phyloP scores from a whole-genome alignment of 2,113 vertebrate species.

The Fregata magnificens region DNA sequence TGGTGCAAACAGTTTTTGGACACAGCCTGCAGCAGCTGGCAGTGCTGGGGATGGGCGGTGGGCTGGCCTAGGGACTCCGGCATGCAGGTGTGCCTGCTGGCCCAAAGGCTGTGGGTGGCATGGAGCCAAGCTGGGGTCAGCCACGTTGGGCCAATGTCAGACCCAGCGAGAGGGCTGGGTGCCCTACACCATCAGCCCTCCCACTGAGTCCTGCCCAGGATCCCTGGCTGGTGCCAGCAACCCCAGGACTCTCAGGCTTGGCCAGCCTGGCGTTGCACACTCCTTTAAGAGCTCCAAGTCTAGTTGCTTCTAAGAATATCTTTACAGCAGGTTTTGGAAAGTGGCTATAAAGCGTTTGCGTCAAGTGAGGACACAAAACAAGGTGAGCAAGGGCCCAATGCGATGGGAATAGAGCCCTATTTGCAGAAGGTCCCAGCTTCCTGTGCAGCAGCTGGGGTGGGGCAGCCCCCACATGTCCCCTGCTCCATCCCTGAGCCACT shows the following conservation, averaged over 20 bases:
- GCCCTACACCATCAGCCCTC: background rate
- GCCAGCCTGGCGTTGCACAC: background rate
- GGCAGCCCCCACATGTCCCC: rapidly evolving
- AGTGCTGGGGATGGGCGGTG: rapidly evolving
- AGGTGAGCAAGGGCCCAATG: background rate
- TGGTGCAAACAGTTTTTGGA: background rate
- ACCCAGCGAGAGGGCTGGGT: background rate
- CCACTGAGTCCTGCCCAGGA: background rate
- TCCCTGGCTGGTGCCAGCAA: rapidly evolving
- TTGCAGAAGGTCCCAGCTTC: background rate
- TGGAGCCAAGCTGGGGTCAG: rapidly evolving
- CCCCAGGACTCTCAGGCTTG: background rate
- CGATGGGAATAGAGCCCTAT: rapidly evolving
- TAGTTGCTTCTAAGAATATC: background rate
- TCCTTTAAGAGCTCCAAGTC: background rate
- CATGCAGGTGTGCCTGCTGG: rapidly evolving
- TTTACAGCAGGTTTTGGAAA: background rate
- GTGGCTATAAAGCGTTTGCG: background rate
- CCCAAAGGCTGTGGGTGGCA: background rate
- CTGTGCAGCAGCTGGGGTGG: rapidly evolving
- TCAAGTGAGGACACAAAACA: background rate
- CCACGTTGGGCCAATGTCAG: rapidly evolving
- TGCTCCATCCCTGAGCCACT: background rate
- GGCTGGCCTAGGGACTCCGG: background rate
- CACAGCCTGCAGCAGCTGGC: background rate